Evolutionary conservation across 2,113 vertebrate genomes (phyloP).

Genomic region (Ondatra zibethicus): DNA sequence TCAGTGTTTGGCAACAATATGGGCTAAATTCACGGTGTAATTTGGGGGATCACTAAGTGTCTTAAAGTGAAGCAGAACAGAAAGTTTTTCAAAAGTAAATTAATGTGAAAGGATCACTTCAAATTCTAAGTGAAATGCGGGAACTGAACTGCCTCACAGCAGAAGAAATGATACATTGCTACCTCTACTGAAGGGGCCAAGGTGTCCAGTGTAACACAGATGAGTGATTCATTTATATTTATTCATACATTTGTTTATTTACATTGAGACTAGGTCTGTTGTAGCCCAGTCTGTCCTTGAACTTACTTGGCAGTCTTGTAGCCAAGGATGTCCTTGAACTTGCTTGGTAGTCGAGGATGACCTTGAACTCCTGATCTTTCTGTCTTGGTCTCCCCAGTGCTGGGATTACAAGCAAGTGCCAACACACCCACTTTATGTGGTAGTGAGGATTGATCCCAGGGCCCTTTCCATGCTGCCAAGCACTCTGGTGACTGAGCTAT

Average conservation of each 20-base stretch:
- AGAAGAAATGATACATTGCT: neutral
- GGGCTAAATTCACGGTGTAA: neutral
- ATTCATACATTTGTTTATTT: neutral
- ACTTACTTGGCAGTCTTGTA: neutral
- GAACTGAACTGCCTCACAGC: neutral
- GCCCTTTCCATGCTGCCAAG: neutral
- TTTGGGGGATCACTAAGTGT: slow-evolving; percentile 11
- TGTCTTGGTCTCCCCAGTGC: neutral
- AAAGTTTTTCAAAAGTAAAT: slow-evolving; percentile 7
- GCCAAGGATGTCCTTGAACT: neutral
- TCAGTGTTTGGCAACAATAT: neutral
- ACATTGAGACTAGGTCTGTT: neutral
- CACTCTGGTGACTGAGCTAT: no score
- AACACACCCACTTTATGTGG: no score
- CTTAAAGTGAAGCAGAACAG: neutral
- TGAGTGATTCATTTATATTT: neutral
- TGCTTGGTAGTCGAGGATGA: neutral
- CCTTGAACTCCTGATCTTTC: neutral
- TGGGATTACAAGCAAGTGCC: neutral
- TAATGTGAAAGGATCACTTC: neutral
- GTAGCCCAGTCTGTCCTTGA: neutral
- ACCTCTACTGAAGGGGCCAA: neutral
- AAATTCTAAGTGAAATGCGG: neutral
- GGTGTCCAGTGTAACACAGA: neutral
- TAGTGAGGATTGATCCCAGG: neutral